These are phyloP conservation scores for Laothoe populi DNA, from an alignment of 2,888 invertebrate species.

Conservation along the genomic window DNA sequence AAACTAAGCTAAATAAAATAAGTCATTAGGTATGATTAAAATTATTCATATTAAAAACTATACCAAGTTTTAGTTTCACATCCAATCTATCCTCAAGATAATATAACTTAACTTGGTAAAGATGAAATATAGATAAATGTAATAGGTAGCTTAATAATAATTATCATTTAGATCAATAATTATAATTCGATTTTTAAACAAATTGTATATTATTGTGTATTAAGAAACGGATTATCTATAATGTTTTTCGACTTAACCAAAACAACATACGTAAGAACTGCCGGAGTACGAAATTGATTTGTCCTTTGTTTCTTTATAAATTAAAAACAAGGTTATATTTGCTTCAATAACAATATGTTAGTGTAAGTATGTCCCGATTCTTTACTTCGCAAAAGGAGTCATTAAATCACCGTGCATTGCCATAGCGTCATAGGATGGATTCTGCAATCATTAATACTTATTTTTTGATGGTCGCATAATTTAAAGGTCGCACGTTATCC, in stretches of 20 bases:
- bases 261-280: not conserved
- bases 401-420: not conserved
- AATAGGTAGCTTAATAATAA: no score
- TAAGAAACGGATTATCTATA: not conserved
- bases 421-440: not conserved
- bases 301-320: slow-evolving; percentile 23
- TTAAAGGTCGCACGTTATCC: no score
- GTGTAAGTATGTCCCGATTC: not conserved
- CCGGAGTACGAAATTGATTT: slow-evolving; percentile 13
- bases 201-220: not conserved
- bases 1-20: no score
- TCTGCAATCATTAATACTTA: not conserved
- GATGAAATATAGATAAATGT: no score
- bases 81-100: no score
- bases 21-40: no score
- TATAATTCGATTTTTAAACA: no score
- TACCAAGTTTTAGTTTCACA: no score
- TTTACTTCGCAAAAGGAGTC: not conserved
- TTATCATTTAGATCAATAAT: no score
- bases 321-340: slow-evolving; percentile 19
- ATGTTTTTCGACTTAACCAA: not conserved
- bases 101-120: no score
- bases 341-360: slow-evolving; percentile 3
- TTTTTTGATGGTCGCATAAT: not conserved
- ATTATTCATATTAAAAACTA: no score